Conservation (phyloP, 1,140 invertebrate species). For the Drosophila neocordata region DNA sequence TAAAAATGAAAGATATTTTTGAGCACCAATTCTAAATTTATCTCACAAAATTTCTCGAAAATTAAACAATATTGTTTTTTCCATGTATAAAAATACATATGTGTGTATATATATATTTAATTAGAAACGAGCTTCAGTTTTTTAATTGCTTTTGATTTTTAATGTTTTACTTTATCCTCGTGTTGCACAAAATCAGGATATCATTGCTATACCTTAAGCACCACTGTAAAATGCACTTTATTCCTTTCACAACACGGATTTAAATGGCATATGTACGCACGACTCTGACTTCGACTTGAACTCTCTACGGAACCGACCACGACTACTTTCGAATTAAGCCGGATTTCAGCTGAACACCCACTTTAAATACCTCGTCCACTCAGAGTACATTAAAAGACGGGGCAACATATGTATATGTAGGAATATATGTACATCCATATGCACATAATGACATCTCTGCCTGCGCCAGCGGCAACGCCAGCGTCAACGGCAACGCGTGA, state of each 20-base stretch:
- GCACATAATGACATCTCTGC: neutral
- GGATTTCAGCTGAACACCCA: conserved; percentile 55
- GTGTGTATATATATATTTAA: neutral
- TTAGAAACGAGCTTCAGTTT: neutral
- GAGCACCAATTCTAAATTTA: conserved; percentile 6
- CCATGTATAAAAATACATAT: too few relatives aligned
- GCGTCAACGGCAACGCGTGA: neutral
- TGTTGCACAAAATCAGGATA: conserved; percentile 10
- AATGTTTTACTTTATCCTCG: neutral
- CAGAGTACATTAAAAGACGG: conserved; percentile 12
- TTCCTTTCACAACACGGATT: conserved; percentile 26
- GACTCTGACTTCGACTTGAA: conserved; percentile 22
- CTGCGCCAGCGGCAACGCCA: neutral
- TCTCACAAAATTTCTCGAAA: neutral
- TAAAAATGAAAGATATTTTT: conserved; percentile 22
- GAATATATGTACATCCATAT: conserved; percentile 3
- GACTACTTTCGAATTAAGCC: conserved; percentile 64
- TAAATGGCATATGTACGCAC: conserved; percentile 24
- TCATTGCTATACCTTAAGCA: conserved; percentile 42
- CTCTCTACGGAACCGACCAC: conserved; percentile 45
- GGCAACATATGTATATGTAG: neutral
- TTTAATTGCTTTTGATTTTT: neutral
- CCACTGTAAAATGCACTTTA: conserved; percentile 24
- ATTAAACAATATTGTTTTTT: neutral
- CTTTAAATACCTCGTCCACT: conserved; percentile 64